Evolutionary conservation across 53 echinoderm and acorn worm genomes (phyloP).

Genomic region (Temnopleurus reevesii): DNA sequence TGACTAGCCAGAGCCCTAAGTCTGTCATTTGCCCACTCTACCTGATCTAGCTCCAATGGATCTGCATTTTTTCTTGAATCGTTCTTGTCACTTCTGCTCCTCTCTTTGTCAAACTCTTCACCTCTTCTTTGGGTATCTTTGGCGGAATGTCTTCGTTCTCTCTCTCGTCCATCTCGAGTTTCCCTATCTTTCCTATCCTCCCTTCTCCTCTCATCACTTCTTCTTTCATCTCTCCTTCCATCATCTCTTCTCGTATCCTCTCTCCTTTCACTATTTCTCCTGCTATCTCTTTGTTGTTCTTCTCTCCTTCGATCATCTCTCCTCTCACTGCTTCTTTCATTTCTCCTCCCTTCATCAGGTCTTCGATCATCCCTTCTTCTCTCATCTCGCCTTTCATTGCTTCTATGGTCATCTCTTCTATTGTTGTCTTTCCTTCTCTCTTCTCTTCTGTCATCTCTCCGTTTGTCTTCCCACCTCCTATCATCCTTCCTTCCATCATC

Average conservation of each 20-base stretch:
- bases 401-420: neutral
- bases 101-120: neutral
- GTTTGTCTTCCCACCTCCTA: neutral
- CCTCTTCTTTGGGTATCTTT: neutral
- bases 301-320: slow-evolving; percentile 20
- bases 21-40: neutral
- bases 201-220: neutral
- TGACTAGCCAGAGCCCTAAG: neutral
- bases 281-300: neutral
- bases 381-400: neutral
- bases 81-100: neutral
- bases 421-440: neutral
- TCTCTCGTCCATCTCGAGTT: slow-evolving; percentile 7
- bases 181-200: neutral
- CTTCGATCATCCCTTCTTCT: neutral
- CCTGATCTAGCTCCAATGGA: neutral
- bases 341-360: neutral
- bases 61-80: neutral
- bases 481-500: neutral
- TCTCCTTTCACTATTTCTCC: neutral
- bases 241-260: neutral
- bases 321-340: neutral
- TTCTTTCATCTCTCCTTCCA: neutral
- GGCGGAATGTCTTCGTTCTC: neutral
- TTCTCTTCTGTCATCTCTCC: neutral